These are phyloP conservation scores for Drosophila santomea DNA, from an alignment of 1,140 invertebrate genomes.

Conservation along the genomic window DNA sequence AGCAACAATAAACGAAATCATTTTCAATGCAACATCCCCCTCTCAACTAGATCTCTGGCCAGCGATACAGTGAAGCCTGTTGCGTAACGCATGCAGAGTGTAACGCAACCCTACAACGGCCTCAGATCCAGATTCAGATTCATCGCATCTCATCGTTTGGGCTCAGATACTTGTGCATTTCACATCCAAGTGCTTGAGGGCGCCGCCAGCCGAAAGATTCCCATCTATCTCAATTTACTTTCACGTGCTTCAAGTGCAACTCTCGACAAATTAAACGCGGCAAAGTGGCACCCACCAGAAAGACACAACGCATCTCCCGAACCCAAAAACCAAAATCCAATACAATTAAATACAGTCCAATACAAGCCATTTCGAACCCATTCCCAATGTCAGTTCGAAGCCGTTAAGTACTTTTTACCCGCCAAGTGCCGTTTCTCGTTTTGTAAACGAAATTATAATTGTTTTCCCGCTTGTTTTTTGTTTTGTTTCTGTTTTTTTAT, in stretches of 20 bases:
- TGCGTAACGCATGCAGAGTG: slow-evolving; percentile 24
- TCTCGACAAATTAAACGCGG: slow-evolving; percentile 77
- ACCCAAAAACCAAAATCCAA: slow-evolving; percentile 15
- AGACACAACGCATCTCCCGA: slow-evolving; percentile 12
- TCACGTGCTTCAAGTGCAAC: slow-evolving; percentile 74
- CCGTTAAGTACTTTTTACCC: slow-evolving; percentile 59
- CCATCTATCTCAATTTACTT: slow-evolving; percentile 74
- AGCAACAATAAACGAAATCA: slow-evolving; percentile 65
- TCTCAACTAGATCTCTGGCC: slow-evolving; percentile 23
- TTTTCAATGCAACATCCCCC: slow-evolving; percentile 67
- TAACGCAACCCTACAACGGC: slow-evolving; percentile 39
- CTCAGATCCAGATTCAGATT: slow-evolving; percentile 30
- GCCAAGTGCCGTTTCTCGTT: slow-evolving; percentile 39
- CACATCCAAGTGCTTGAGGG: slow-evolving; percentile 44
- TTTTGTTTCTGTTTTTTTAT: slow-evolving; percentile 57
- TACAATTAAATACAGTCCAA: slow-evolving; percentile 34
- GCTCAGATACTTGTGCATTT: slow-evolving; percentile 25
- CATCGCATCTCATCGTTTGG: not conserved
- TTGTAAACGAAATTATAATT: slow-evolving; percentile 69
- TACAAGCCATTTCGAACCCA: slow-evolving; percentile 40
- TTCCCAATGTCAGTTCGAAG: slow-evolving; percentile 61
- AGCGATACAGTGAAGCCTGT: slow-evolving; percentile 29
- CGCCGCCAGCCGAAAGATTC: slow-evolving; percentile 28
- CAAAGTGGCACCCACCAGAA: slow-evolving; percentile 74
- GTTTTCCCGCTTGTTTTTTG: slow-evolving; percentile 36